phyloP scores from a whole-genome alignment of 2,113 vertebrate species.

The Axis porcinus region DNA sequence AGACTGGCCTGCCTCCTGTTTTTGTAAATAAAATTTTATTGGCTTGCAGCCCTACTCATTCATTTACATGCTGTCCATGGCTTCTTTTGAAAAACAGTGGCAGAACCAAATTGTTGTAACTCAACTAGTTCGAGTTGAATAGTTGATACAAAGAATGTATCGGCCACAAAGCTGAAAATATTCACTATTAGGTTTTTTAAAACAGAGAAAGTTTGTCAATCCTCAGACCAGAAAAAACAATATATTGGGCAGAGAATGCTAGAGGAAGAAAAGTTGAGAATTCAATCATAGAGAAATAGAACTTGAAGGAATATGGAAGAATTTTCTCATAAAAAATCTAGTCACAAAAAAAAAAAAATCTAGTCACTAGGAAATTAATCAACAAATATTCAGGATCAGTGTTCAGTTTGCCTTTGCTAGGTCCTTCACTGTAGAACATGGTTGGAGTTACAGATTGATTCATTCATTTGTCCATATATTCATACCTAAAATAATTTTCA shows the following conservation, averaged over 20 bases:
- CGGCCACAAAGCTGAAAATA: neutral
- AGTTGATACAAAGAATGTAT: neutral
- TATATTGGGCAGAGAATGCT: neutral
- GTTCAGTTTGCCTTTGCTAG: neutral
- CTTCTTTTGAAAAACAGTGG: neutral
- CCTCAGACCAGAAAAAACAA: neutral
- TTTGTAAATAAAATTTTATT: slow-evolving; percentile 40
- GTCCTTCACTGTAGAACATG: neutral
- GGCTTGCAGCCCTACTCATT: neutral
- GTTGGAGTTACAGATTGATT: neutral
- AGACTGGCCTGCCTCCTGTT: neutral
- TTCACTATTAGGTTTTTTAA: neutral
- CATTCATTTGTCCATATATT: neutral
- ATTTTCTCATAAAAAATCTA: neutral
- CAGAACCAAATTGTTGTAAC: neutral
- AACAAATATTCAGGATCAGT: neutral
- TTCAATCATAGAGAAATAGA: neutral
- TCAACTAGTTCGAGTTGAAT: neutral
- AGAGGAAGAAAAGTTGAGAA: neutral
- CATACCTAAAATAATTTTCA: neutral
- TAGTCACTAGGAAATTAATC: neutral
- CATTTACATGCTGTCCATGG: neutral
- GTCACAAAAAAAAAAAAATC: neutral
- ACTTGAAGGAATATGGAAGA: neutral
- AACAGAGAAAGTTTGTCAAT: neutral